A percentile compares a stretch with the other conserved stretches of the same genome.
Conservation (phyloP, 1,140 invertebrate species). For the Glomeris maerens region DNA sequence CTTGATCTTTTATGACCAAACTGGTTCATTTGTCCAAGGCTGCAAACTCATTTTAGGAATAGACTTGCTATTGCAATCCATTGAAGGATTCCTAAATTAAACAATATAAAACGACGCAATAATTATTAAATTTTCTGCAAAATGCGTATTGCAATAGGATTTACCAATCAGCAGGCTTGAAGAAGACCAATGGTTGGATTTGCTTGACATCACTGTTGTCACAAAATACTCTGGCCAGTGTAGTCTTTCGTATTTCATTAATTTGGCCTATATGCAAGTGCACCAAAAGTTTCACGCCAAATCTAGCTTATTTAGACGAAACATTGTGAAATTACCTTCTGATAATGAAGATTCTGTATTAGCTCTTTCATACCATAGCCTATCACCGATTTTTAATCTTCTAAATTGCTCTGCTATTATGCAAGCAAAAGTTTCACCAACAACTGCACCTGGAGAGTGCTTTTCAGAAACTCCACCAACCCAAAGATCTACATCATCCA, state of each 20-base stretch:
- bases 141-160: no score
- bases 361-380: slow-evolving; percentile 43
- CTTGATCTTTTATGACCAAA: no score
- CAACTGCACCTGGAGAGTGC: slow-evolving; percentile 28
- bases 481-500: slow-evolving; percentile 35
- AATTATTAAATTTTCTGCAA: no score
- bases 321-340: no score
- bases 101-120: no score
- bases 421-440: slow-evolving; percentile 41
- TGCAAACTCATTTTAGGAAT: no score
- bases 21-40: no score
- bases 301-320: no score
- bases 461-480: slow-evolving; percentile 35
- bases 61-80: no score
- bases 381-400: slow-evolving; percentile 38
- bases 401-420: slow-evolving; percentile 41
- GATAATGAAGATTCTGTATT: slow-evolving; percentile 22
- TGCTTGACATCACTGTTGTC: slow-evolving; percentile 87
- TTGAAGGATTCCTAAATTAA: no score
- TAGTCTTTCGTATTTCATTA: slow-evolving; percentile 70
- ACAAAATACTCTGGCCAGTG: slow-evolving; percentile 76
- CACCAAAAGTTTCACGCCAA: slow-evolving; percentile 47
- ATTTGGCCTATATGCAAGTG: slow-evolving; percentile 60
- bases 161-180: no score
- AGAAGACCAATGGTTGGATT: no score